Base-by-base conservation (phyloP, 2,888 invertebrate species). In the Corythucha ciliata region DNA sequence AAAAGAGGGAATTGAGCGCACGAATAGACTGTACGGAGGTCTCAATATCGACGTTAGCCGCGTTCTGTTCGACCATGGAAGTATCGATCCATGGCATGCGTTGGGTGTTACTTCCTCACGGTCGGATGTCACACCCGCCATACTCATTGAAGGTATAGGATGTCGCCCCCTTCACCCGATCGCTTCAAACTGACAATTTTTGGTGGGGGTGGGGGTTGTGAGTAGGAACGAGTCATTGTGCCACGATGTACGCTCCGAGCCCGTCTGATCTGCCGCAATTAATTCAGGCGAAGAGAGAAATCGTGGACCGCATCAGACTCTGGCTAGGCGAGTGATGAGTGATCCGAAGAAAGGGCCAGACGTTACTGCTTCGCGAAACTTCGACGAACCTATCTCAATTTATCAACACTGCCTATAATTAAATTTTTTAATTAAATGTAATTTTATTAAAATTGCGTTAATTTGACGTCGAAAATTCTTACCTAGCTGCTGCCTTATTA, bases 121-220 rank as follows among this genome's bases (percentile, higher is more conserved):
- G 14, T 26, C 25, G n/a, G 44, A 41, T 14, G 24, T 20, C 6
- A 26, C 78, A 2, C 83, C 83, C n/a, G 81, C 81, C 10, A 81
- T 88, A 61, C 84, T 73, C 58, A 86, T 88, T 29, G 70, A 79
- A 64, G 86, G 87, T 83, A 66, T 91, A n/a, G 91, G 92, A 5
- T 92, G 93, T 67, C 93, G 92, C 68, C 91, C 92, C 1, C n/a
- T n/a, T n/a, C n/a, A n/a, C n/a, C n/a, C n/a, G n/a, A 83, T 65
- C n/a, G n/a, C n/a, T n/a, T n/a, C n/a, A n/a, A 32, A 70, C 79
- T 64, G 86, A 86, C 83, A 65, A n/a, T n/a, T n/a, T n/a, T n/a
- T n/a, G n/a, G n/a, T n/a, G n/a, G n/a, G n/a, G n/a, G n/a, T n/a
- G n/a, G n/a, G n/a, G n/a, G n/a, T n/a, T n/a, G n/a, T n/a, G n/a